Evolutionary conservation across 2,797 vertebrate genomes (phyloP).

Genomic region (Channa striata): DNA sequence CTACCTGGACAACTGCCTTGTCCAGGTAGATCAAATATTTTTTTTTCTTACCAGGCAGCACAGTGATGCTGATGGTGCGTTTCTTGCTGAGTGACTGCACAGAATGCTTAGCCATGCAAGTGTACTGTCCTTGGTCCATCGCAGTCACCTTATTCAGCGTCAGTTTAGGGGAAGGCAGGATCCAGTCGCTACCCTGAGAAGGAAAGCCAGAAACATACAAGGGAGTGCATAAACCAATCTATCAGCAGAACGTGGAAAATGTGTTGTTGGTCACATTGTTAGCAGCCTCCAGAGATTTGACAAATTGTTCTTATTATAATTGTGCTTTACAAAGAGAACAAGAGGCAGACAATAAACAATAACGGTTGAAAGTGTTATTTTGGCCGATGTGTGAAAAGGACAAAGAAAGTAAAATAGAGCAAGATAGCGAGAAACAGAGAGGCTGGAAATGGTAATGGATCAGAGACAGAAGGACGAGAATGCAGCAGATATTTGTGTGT

Average conservation of each 20-base stretch:
- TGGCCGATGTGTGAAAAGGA: constrained; percentile 13
- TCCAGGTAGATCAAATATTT: not conserved
- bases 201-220: constrained; percentile 12
- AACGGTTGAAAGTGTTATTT: constrained; percentile 24
- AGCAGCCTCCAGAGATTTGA: constrained; percentile 20
- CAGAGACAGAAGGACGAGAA: constrained; percentile 28
- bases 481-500: constrained; percentile 22
- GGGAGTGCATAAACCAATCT: not conserved
- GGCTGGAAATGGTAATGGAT: constrained; percentile 6
- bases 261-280: constrained; percentile 25
- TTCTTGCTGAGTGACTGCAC: constrained; percentile 75
- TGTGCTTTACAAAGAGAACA: constrained; percentile 13
- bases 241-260: not conserved
- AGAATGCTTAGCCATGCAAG: constrained; percentile 80
- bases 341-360: constrained; percentile 1
- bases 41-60: constrained; percentile 77
- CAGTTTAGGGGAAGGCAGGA: constrained; percentile 76
- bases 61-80: constrained; percentile 76
- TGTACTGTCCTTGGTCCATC: constrained; percentile 80
- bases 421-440: constrained; percentile 26
- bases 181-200: constrained; percentile 83
- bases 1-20: not conserved
- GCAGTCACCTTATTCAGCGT: constrained; percentile 71
- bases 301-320: constrained; percentile 39
- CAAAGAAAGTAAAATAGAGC: constrained; percentile 19